These are phyloP conservation scores for Dromococcyx pavoninus DNA, from an alignment of 2,797 vertebrate genomes.

Conservation along the genomic window DNA sequence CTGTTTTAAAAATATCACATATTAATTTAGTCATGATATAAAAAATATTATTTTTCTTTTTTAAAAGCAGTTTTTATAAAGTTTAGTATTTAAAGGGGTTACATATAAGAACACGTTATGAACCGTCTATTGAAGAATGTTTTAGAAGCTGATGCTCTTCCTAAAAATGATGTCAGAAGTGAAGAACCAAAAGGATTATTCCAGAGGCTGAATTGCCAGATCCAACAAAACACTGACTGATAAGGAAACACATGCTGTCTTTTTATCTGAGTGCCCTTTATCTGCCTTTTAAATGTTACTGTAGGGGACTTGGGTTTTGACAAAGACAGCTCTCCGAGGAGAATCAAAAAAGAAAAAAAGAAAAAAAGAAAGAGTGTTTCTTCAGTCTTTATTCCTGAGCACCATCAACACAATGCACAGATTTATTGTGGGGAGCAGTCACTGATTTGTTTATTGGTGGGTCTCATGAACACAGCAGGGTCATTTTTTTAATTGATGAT, in stretches of 20 bases:
- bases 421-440: not conserved
- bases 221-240: conserved; percentile 13
- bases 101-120: not conserved
- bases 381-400: not conserved
- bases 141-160: not conserved
- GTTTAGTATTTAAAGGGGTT: not conserved
- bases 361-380: not conserved
- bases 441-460: not conserved
- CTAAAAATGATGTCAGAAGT: not conserved
- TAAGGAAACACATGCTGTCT: conserved; percentile 14
- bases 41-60: not conserved
- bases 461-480: not conserved
- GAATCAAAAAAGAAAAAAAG: not conserved
- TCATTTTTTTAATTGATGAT: not conserved
- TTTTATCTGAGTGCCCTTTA: conserved; percentile 8
- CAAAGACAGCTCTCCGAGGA: not conserved
- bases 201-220: conserved; percentile 21
- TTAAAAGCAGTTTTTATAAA: not conserved
- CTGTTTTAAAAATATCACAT: not conserved
- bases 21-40: not conserved
- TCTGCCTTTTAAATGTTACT: conserved; percentile 20
- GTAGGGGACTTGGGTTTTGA: not conserved
- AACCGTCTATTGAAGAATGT: not conserved
- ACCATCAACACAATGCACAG: not conserved
- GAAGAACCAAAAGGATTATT: conserved; percentile 24